Evolutionary conservation across 2,888 invertebrate species (phyloP).

Genomic region (Cantharis nigra): DNA sequence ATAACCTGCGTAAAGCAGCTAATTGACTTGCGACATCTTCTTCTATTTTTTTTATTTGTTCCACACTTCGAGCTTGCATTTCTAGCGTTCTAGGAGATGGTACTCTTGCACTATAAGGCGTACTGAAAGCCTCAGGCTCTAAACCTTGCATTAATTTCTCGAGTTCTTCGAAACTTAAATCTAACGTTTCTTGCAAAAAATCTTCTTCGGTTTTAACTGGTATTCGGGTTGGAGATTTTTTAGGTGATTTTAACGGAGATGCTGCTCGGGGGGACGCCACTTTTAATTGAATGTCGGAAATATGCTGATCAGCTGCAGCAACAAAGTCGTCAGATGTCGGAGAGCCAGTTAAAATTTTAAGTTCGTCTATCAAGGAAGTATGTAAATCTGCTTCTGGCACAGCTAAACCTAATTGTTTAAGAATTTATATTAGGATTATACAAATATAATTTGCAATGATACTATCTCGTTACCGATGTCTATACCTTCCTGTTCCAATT

Average conservation of each 20-base stretch:
- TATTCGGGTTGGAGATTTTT: too few relatives aligned
- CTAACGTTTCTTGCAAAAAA: background rate
- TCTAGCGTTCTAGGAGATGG: background rate
- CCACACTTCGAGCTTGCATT: too few relatives aligned
- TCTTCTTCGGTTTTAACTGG: background rate
- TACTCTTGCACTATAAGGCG: too few relatives aligned
- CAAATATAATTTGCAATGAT: background rate
- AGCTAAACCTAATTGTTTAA: background rate
- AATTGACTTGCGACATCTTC: too few relatives aligned
- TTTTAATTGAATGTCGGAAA: background rate
- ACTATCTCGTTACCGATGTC: background rate
- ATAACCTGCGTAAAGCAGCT: background rate
- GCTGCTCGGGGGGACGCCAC: background rate
- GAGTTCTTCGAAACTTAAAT: background rate
- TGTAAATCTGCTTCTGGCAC: background rate
- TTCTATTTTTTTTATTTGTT: too few relatives aligned
- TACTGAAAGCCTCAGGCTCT: background rate
- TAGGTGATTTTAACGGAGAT: background rate
- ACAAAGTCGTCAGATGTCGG: slow-evolving; percentile 32
- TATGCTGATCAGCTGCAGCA: slow-evolving; percentile 23
- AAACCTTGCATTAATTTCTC: background rate
- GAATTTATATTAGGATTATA: background rate
- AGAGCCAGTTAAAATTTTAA: slow-evolving; percentile 7
- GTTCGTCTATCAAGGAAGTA: background rate
- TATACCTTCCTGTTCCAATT: slow-evolving; percentile 14